Evolutionary conservation across 2,113 vertebrate genomes (phyloP), one percentile per base, ranked within the genome.

Genomic region (Marmota flaviventris): DNA sequence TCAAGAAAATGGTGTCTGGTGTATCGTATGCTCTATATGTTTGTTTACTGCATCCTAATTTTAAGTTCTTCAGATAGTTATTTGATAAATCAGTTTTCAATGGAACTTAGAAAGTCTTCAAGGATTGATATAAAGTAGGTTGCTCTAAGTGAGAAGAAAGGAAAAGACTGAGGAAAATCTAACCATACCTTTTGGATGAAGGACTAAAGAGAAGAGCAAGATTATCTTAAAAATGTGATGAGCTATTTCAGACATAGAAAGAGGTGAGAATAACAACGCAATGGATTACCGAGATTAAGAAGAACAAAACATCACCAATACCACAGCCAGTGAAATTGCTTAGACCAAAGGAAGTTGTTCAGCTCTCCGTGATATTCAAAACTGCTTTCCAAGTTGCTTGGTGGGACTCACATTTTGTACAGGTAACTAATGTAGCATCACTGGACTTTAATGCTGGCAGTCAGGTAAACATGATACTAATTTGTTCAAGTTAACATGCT

Each of bases 21-120:
- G 20, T 0, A n/a, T 13, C 5, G 27, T 9, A n/a, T 4, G 3
- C 24, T 6, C 39, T 5, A 42, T 7, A 16, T 63, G 16, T 78
- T 61, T n/a, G 20, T 25, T 61, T 77, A 58, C 29, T 48, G 85
- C 1, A 8, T 13, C 2, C 17, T 89, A 63, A 34, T 87, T 56
- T 73, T 45, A 34, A 93, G 45, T 39, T 69, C 22, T 56, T 24
- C 0, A 12, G 76, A 32, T 29, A 24, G n/a, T 85, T 42, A 42
- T 81, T n/a, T 1, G 81, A 58, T 53, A 75, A 53, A 13, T 70
- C 48, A 39, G 67, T 56, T 91, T 65, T 75, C 37, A 22, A 0
- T 76, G 48, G 65, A 37, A 72, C 53, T 9, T 45, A 65, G n/a
- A 27, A 87, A 76, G 48, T 51, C 27, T 77, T 75, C 18, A 11